Evolutionary conservation across 2,113 vertebrate species (phyloP).

Genomic region (Cephalopholis sonnerati): DNA sequence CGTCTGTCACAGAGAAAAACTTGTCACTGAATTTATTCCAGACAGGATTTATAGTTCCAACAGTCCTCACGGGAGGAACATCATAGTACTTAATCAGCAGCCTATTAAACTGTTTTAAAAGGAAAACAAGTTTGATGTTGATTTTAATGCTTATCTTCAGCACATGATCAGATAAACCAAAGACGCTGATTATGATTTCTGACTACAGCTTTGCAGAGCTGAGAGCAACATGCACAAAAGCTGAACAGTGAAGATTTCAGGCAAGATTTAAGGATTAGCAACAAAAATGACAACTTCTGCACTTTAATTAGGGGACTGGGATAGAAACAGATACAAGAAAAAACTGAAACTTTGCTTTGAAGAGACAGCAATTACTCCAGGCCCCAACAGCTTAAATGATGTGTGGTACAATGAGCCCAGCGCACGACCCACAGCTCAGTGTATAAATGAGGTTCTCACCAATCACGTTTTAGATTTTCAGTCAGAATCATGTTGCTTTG

Average conservation of each 20-base stretch:
- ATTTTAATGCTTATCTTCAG: background rate
- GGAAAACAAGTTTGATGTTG: background rate
- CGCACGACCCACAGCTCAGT: background rate
- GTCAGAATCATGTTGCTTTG: background rate
- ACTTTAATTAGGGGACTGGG: background rate
- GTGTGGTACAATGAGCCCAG: background rate
- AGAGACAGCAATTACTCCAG: background rate
- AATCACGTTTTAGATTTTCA: background rate
- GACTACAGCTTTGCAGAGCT: background rate
- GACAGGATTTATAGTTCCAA: background rate
- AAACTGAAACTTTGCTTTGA: background rate
- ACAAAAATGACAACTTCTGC: background rate
- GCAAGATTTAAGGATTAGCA: conserved; percentile 8
- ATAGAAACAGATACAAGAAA: background rate
- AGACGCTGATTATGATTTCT: background rate
- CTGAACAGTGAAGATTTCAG: conserved; percentile 5
- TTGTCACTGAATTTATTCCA: background rate
- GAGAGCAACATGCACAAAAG: background rate
- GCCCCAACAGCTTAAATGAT: background rate
- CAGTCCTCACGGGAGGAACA: background rate
- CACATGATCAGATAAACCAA: background rate
- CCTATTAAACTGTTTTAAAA: background rate
- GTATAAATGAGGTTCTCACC: background rate
- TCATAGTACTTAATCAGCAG: background rate
- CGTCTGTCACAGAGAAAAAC: background rate